Evolutionary conservation across 2,888 invertebrate species (phyloP), one percentile per base, ranked within the genome.

Genomic region (Hofmannophila pseudospretella): DNA sequence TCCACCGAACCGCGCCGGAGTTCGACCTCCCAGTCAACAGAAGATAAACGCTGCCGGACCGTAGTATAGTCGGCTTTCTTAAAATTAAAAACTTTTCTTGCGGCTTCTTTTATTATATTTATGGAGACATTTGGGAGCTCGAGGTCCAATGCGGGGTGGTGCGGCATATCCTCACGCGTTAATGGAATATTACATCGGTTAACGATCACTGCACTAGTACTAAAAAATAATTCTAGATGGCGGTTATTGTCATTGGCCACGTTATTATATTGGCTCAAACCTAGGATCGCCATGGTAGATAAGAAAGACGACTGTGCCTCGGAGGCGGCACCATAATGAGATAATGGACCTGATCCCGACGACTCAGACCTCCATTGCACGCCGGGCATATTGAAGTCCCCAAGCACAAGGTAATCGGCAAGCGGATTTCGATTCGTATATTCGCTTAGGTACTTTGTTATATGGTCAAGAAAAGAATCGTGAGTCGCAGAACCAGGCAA

Each of bases 381-480:
- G 13, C 23, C 11, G 7, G 35, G 29, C 1, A 35, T 13, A 9
- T 29, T 23, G 23, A 35, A 35, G 12, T 34, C 34, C n/a, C 34
- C 34, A n/a, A 34, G 1, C 12, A 34, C 2, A 1, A 34, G 7
- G 8, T 10, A 34, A 9, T 34, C 34, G 4, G 2, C 7, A 1
- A 8, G 2, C 1, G 2, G 1, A 14, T 35, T n/a, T 2, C 2
- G 1, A 4, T 5, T 4, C 3, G 14, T 13, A 10, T 4, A 14
- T 1, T 13, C 14, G 9, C 9, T 13, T 4, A 29, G 12, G 19
- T 35, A 30, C 1, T 11, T 7, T 1, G n/a, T 30, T 1, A 29
- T 7, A 13, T 30, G 22, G 1, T n/a, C 8, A 1, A 35, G 22
- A 5, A 13, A 9, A 2, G 2, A 13, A 20, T 35, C 35, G 11